Conservation (phyloP, 2,888 invertebrate genomes). For the Cremastinae sp. region DNA sequence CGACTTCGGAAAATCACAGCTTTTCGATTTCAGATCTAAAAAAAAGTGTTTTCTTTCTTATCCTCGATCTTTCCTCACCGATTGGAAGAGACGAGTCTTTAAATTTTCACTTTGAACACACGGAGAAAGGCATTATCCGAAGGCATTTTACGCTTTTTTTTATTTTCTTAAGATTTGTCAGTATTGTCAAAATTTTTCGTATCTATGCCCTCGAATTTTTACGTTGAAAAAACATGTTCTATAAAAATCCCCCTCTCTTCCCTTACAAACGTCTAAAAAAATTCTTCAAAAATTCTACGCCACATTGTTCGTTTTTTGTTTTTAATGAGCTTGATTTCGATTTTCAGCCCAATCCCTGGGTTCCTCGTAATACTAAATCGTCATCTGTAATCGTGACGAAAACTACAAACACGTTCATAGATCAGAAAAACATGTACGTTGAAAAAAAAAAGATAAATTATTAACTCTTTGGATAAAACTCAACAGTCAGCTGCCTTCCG, state of each 20-base stretch:
- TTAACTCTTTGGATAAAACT: slow-evolving; percentile 48
- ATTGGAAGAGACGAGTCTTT: slow-evolving; percentile 30
- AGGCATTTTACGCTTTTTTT: slow-evolving; percentile 74
- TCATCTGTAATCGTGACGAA: slow-evolving; percentile 12
- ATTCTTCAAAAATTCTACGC: slow-evolving; percentile 8
- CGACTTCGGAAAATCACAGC: no score
- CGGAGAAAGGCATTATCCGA: slow-evolving; percentile 75
- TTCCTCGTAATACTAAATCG: slow-evolving; percentile 37
- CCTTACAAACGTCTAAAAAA: slow-evolving; percentile 9
- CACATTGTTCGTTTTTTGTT: slow-evolving; percentile 7
- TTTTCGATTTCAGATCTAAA: neutral
- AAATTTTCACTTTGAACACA: slow-evolving; percentile 70
- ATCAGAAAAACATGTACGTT: slow-evolving; percentile 23
- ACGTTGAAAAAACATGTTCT: neutral
- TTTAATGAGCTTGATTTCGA: slow-evolving; percentile 13
- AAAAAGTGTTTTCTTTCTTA: slow-evolving; percentile 3
- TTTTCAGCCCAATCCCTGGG: slow-evolving; percentile 12
- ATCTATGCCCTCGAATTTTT: slow-evolving; percentile 33
- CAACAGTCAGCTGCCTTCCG: slow-evolving; percentile 49
- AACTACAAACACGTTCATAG: slow-evolving; percentile 26
- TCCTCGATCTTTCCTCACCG: slow-evolving; percentile 1
- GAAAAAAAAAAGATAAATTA: slow-evolving; percentile 25
- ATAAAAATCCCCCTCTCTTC: no score
- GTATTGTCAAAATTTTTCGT: slow-evolving; percentile 75
- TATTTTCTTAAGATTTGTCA: slow-evolving; percentile 56